phyloP scores from a whole-genome alignment of 30 jellyfish, hydroid and myxozoan genomes.

The Rhopilema esculentum region DNA sequence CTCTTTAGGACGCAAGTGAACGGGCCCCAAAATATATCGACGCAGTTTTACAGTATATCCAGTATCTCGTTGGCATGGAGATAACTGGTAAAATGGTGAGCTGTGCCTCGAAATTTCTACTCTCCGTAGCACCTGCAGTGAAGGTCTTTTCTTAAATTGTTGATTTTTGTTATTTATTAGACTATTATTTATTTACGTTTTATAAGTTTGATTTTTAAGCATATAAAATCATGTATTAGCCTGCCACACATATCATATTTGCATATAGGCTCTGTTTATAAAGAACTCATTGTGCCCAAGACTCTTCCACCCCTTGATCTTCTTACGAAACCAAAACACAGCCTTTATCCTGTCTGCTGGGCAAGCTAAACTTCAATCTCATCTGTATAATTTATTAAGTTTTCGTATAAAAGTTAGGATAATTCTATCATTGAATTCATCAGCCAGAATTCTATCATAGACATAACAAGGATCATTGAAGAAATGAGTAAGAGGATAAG shows the following conservation, averaged over 20 bases:
- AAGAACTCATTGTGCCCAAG: not conserved
- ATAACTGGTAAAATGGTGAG: constrained; percentile 62
- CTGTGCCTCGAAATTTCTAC: not conserved
- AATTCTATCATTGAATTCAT: not conserved
- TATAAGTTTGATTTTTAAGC: too few species aligned
- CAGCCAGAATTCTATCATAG: too few species aligned
- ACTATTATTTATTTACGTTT: too few species aligned
- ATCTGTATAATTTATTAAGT: not conserved
- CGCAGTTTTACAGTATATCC: constrained; percentile 78
- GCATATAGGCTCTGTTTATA: not conserved
- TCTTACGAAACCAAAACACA: not conserved
- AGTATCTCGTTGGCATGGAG: constrained; percentile 87
- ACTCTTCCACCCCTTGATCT: not conserved
- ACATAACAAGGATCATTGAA: too few species aligned
- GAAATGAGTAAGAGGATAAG: too few species aligned
- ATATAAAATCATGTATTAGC: too few species aligned
- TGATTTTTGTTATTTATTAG: not conserved
- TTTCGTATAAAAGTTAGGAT: not conserved
- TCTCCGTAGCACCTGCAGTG: not conserved
- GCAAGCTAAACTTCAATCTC: not conserved
- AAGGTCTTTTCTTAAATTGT: not conserved
- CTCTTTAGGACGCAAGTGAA: constrained; percentile 65
- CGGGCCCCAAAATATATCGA: constrained; percentile 83
- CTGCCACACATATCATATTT: not conserved
- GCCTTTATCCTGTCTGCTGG: not conserved